Evolutionary conservation across 2,797 vertebrate species (phyloP), one percentile per base, ranked within the genome.

Genomic region (Chelidonichthys spinosus): DNA sequence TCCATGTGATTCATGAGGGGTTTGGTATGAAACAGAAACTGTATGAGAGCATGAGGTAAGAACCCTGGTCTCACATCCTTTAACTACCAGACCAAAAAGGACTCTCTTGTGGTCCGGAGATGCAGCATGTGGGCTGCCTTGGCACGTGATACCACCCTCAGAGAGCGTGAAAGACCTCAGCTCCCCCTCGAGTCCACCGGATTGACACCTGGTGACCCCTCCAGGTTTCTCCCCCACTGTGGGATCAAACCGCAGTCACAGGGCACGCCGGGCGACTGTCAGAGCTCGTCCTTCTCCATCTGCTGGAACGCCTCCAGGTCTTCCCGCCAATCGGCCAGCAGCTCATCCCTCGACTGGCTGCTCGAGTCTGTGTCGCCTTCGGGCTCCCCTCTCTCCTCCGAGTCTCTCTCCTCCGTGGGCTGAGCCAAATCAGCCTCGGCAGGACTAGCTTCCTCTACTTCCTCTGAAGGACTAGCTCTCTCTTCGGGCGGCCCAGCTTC

Each of bases 271-370:
- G 60, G 73, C 42, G 13, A 35, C 81, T 93, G 95, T 99, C 97
- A 99, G 95, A 99, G 97, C 90, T 99, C 98, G 78, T 99, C 98
- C 83, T 97, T 98, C 85, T 99, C 97, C 98, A 99, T 99, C 95
- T 98, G 96, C 95, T 97, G 95, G 94, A 99, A 99, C 1, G 97
- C 98, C 94, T 99, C 97, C 94, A 99, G 95, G 90, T 99, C 98
- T 94, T 99, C 98, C 90, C 92, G 96, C 98, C 98, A 99, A 90
- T 99, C 98, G 83, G 97, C 96, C 87, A 99, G 92, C 89, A 99
- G 94, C 43, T 97, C 95, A 79, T 99, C 97, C 90, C 97, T 95
- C 52, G 97, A 97, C 62, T 95, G 96, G 83, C 74, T 91, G 81
- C 50, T 78, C 0, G 92, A 91, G 79, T 94, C 93, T 3, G 67